phyloP scores from a whole-genome alignment of 2,797 vertebrate genomes.

The Sebastes umbrosus region DNA sequence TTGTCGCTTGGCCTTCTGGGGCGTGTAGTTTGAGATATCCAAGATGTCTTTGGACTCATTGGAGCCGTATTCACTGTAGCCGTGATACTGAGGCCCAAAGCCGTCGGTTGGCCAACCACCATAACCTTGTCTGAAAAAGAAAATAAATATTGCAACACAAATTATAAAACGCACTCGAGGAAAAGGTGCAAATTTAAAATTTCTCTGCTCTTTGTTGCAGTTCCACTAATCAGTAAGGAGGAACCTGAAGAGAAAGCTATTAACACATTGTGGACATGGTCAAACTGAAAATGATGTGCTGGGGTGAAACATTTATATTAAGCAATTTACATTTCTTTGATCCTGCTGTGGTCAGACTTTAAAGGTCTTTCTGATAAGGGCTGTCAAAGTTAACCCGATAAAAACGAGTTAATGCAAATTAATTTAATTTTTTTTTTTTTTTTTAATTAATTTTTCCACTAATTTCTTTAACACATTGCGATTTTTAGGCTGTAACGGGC shows the following conservation, averaged over 20 bases:
- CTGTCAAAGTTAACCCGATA: too few species aligned
- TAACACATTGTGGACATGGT: constrained; percentile 1
- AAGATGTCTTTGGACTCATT: constrained; percentile 97
- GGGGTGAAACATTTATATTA: constrained; percentile 8
- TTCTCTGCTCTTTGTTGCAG: neutral
- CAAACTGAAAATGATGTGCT: constrained; percentile 7
- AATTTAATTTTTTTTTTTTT: too few species aligned
- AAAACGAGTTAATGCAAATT: too few species aligned
- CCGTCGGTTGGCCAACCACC: constrained; percentile 89
- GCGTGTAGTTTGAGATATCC: constrained; percentile 99
- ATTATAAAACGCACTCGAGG: neutral
- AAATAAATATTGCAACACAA: constrained; percentile 6
- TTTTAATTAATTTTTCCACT: too few species aligned
- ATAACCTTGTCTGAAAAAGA: constrained; percentile 85
- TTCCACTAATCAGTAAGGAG: neutral
- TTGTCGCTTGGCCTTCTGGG: constrained; percentile 96
- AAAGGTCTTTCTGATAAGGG: too few species aligned
- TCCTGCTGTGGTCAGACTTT: neutral
- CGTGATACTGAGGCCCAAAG: constrained; percentile 91
- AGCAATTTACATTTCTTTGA: constrained; percentile 9
- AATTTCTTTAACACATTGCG: fast-evolving
- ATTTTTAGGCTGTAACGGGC: fast-evolving
- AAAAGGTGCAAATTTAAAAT: neutral
- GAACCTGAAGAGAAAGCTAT: neutral
- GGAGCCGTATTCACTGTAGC: constrained; percentile 91